phyloP scores from a whole-genome alignment of 2,888 invertebrate species.

The Herminia tarsipennalis region DNA sequence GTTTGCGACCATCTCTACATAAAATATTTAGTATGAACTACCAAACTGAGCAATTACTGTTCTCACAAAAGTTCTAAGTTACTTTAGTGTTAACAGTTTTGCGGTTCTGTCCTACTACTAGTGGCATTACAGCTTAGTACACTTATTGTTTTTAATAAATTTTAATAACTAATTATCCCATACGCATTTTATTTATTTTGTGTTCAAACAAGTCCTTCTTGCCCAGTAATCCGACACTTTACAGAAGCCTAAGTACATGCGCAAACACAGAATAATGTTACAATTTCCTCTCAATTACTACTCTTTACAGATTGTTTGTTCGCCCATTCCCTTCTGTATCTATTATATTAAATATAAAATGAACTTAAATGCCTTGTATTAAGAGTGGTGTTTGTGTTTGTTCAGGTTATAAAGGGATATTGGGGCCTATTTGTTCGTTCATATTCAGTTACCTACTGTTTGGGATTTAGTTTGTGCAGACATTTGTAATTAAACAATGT shows the following conservation, averaged over 20 bases:
- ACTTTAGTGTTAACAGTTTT: too few relatives aligned
- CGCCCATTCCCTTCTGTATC: neutral
- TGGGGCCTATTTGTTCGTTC: conserved; percentile 48
- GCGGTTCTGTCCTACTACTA: too few relatives aligned
- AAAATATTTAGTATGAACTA: too few relatives aligned
- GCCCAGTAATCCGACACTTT: conserved; percentile 38
- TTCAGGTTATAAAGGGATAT: conserved; percentile 37
- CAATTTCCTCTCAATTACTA: conserved; percentile 73
- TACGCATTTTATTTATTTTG: neutral
- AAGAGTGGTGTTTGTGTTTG: conserved; percentile 9
- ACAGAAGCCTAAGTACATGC: conserved; percentile 51
- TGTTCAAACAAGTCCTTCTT: too few relatives aligned
- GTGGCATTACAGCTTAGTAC: too few relatives aligned
- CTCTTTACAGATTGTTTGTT: conserved; percentile 39
- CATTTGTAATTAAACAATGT: conserved; percentile 28
- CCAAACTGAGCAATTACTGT: too few relatives aligned
- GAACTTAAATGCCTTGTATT: neutral
- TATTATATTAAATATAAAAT: conserved; percentile 2
- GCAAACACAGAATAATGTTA: conserved; percentile 69
- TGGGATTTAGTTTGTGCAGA: conserved; percentile 26
- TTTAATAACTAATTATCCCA: neutral
- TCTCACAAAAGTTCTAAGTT: too few relatives aligned
- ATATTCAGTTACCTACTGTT: conserved; percentile 38
- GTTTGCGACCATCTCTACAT: too few relatives aligned
- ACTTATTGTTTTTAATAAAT: neutral